phyloP scores from a whole-genome alignment of 2,888 invertebrate species.

The Mythimna impura region DNA sequence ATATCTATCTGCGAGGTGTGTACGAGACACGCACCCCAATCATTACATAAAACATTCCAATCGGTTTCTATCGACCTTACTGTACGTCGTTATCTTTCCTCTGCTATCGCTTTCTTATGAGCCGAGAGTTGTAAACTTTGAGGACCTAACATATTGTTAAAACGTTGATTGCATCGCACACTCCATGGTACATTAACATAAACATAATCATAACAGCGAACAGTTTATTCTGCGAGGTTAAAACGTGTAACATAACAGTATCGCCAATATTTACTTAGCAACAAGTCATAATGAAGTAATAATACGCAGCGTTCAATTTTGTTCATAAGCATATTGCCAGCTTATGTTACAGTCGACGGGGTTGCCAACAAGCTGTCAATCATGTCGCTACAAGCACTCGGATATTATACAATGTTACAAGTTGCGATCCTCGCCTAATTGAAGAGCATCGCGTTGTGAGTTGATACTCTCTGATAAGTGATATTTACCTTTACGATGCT shows the following conservation, averaged over 20 bases:
- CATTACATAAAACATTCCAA: slow-evolving; percentile 77
- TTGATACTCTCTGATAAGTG: slow-evolving; percentile 45
- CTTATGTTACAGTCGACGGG: slow-evolving; percentile 46
- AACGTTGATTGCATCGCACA: slow-evolving; percentile 14
- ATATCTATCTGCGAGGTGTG: slow-evolving; percentile 79
- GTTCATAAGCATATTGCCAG: slow-evolving; percentile 58
- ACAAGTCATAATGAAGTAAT: slow-evolving; percentile 65
- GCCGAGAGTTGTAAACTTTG: slow-evolving; percentile 27
- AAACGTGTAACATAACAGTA: slow-evolving; percentile 46
- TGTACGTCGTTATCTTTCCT: slow-evolving; percentile 53
- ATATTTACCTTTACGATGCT: slow-evolving; percentile 51
- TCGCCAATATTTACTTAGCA: slow-evolving; percentile 66
- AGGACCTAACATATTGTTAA: slow-evolving; percentile 10
- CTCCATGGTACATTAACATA: slow-evolving; percentile 21
- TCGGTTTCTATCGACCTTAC: slow-evolving; percentile 60
- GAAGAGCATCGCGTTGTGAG: slow-evolving; percentile 37
- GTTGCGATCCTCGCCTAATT: slow-evolving; percentile 51
- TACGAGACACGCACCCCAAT: slow-evolving; percentile 66
- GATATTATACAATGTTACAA: slow-evolving; percentile 42
- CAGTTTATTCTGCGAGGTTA: slow-evolving; percentile 16
- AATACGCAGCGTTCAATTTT: slow-evolving; percentile 61
- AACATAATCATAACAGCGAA: slow-evolving; percentile 38
- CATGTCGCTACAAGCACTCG: slow-evolving; percentile 50
- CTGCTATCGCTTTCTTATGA: slow-evolving; percentile 59
- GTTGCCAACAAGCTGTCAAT: slow-evolving; percentile 60